These are phyloP conservation scores for Pachycephus smyrnensis DNA, from an alignment of 2,888 invertebrate species.

Conservation along the genomic window DNA sequence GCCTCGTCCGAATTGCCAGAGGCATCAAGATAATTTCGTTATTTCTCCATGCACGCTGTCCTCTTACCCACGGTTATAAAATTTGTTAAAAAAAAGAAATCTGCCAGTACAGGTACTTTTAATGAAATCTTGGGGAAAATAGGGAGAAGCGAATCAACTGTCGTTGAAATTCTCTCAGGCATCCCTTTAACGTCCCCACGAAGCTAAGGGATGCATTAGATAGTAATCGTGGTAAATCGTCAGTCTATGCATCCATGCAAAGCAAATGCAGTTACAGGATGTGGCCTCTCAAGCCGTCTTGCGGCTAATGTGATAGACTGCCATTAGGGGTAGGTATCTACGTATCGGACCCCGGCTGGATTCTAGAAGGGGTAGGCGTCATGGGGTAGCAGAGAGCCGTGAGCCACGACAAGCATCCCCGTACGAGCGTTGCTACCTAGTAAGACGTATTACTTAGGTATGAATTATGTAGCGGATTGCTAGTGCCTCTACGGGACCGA, in stretches of 20 bases:
- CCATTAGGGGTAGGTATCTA: constrained; percentile 46
- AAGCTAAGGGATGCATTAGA: neutral
- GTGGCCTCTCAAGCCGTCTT: constrained; percentile 50
- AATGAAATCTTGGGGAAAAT: neutral
- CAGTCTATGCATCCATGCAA: constrained; percentile 39
- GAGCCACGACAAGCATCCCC: constrained; percentile 21
- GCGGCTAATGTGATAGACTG: constrained; percentile 58
- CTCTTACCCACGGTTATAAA: neutral
- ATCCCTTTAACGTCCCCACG: neutral
- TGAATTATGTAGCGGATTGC: constrained; percentile 59
- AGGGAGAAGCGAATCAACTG: neutral
- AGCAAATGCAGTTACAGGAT: constrained; percentile 49
- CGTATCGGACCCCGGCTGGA: neutral
- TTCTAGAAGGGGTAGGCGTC: neutral
- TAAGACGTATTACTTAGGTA: constrained; percentile 64
- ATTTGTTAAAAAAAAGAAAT: neutral
- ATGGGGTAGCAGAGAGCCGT: constrained; percentile 15
- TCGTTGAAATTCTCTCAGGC: neutral
- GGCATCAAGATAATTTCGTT: constrained; percentile 45
- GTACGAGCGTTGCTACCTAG: constrained; percentile 14
- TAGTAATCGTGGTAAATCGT: constrained; percentile 42
- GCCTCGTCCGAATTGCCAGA: constrained; percentile 51
- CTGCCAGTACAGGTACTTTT: neutral
- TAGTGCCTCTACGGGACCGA: constrained; percentile 38
- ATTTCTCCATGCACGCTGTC: constrained; percentile 26